Conservation (phyloP, 2,888 invertebrate species). For the Orchesella flavescens region DNA sequence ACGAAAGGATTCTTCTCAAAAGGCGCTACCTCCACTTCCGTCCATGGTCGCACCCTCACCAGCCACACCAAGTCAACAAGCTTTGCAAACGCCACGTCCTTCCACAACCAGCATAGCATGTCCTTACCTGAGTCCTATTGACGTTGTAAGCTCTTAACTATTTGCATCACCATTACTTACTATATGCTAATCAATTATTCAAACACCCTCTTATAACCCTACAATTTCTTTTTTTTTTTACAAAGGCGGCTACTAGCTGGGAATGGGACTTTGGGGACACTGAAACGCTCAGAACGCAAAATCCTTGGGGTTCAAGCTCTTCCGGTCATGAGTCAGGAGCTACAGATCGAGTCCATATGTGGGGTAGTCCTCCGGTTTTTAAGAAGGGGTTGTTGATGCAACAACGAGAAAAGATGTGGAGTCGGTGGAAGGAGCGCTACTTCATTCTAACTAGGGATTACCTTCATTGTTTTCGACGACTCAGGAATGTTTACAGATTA, state of each 20-base stretch:
- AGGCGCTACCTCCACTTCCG: conserved; percentile 2
- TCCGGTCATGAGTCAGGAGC: conserved; percentile 59
- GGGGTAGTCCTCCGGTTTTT: conserved; percentile 76
- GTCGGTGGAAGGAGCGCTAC: conserved; percentile 81
- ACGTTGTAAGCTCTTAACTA: conserved; percentile 41
- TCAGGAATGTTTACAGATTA: conserved; percentile 74
- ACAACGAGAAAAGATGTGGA: conserved; percentile 80
- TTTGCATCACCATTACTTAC: not conserved
- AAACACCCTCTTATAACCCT: no score
- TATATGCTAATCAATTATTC: not conserved
- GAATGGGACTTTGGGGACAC: conserved; percentile 60
- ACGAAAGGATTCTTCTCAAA: not conserved
- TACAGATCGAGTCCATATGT: conserved; percentile 66
- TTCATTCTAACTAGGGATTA: conserved; percentile 81
- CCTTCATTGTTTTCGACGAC: conserved; percentile 80
- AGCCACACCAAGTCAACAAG: not conserved
- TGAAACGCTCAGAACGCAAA: conserved; percentile 42
- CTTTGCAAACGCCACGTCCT: not conserved
- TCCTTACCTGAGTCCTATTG: conserved; percentile 53
- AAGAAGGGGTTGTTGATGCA: conserved; percentile 81
- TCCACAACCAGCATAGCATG: conserved; percentile 38
- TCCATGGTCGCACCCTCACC: not conserved
- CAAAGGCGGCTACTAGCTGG: conserved; percentile 54
- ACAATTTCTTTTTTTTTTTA: not conserved
- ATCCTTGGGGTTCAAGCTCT: not conserved